Conservation (phyloP, 1,140 invertebrate genomes). For the Drosophila ercepeae region DNA sequence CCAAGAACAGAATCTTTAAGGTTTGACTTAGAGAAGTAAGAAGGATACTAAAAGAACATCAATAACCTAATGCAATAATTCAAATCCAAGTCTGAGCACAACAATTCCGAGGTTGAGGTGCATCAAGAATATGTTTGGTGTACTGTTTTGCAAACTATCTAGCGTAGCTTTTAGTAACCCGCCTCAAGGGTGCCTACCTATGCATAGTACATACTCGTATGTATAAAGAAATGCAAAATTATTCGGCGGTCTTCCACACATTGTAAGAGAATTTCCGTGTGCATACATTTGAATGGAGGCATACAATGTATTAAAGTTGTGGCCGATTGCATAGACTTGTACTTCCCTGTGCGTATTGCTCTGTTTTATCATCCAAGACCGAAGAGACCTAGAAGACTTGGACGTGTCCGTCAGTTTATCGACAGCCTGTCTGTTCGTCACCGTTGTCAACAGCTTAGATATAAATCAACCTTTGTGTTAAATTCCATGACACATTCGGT, state of each 20-base stretch:
- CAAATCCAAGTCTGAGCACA: too few relatives aligned
- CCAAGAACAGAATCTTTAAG: background rate
- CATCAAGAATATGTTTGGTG: too few relatives aligned
- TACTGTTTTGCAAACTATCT: too few relatives aligned
- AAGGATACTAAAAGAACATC: too few relatives aligned
- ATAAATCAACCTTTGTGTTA: conserved; percentile 80
- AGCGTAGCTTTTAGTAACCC: too few relatives aligned
- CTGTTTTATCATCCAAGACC: background rate
- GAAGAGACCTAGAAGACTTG: too few relatives aligned
- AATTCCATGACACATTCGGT: conserved; percentile 73
- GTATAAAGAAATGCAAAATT: conserved; percentile 2
- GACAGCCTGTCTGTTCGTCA: conserved; percentile 61
- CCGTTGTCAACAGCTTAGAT: conserved; percentile 62
- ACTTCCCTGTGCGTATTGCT: background rate
- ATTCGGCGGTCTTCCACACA: background rate
- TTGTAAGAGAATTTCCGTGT: conserved; percentile 2
- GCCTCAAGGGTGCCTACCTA: too few relatives aligned
- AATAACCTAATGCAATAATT: too few relatives aligned
- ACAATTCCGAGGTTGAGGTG: too few relatives aligned
- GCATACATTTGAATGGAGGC: background rate
- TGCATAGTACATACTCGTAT: too few relatives aligned
- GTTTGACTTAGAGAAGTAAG: too few relatives aligned
- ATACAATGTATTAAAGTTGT: background rate
- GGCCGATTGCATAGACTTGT: too few relatives aligned
- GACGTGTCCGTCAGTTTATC: conserved; percentile 50